Conservation (phyloP, 2,113 vertebrate species). For the Sphyrna mokarran region DNA sequence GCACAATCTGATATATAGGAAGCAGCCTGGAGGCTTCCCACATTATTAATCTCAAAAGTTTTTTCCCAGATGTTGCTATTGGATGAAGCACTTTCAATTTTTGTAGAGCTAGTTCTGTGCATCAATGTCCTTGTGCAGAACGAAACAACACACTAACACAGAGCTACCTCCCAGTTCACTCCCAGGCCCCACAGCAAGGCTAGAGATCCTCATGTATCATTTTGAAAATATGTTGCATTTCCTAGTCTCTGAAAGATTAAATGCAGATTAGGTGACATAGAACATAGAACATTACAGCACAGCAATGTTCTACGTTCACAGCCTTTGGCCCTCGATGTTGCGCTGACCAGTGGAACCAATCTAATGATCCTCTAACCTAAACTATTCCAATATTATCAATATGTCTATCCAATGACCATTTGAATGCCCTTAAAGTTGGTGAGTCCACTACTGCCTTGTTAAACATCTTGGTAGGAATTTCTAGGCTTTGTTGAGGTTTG, state of each 20-base stretch:
- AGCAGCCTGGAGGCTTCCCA: not conserved
- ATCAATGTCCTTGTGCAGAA: not conserved
- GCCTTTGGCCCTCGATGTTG: no score
- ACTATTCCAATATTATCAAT: no score
- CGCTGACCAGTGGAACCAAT: no score
- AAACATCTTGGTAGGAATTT: not conserved
- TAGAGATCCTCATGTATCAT: not conserved
- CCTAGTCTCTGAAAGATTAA: not conserved
- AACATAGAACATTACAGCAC: no score
- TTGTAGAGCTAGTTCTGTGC: not conserved
- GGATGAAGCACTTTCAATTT: not conserved
- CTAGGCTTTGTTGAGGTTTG: not conserved
- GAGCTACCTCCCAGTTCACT: not conserved
- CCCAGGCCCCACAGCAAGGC: not conserved
- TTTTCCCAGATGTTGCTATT: not conserved
- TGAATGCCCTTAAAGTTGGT: no score
- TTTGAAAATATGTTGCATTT: not conserved
- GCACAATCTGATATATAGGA: not conserved
- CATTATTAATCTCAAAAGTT: not conserved
- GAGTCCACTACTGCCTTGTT: not conserved
- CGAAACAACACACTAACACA: not conserved
- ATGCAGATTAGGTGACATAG: not conserved
- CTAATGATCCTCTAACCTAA: no score
- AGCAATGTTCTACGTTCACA: no score
- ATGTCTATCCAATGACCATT: no score